Percentiles rank a stretch among this genome's conserved stretches.
Evolutionary conservation across 2,888 invertebrate genomes (phyloP).

Genomic region (Ichneumon xanthorius): DNA sequence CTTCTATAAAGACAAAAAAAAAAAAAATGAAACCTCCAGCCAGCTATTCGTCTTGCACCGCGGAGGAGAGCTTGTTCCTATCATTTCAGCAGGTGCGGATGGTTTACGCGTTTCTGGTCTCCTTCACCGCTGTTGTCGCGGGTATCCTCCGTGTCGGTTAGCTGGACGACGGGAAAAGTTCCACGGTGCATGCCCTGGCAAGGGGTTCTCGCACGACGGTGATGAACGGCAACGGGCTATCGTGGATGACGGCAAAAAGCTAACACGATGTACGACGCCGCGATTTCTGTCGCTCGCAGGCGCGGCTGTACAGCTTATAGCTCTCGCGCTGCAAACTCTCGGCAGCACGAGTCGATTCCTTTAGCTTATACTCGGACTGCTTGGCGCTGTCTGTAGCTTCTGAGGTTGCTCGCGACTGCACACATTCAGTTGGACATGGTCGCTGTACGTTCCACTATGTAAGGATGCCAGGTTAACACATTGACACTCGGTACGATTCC

Average conservation of each 20-base stretch:
- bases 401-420: constrained; percentile 18
- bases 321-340: background rate
- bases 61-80: background rate
- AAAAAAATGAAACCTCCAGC: constrained; percentile 13
- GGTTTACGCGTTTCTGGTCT: constrained; percentile 53
- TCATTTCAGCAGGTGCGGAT: constrained; percentile 45
- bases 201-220: constrained; percentile 57
- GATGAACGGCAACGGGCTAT: constrained; percentile 73
- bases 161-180: constrained; percentile 32
- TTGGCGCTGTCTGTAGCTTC: constrained; percentile 4
- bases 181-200: constrained; percentile 7
- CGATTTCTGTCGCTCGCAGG: constrained; percentile 56
- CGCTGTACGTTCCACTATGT: background rate
- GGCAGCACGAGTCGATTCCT: constrained; percentile 13
- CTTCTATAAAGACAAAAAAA: background rate
- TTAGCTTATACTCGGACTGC: background rate
- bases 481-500: constrained; percentile 21
- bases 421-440: constrained; percentile 2
- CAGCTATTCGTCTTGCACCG: background rate
- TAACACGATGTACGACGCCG: constrained; percentile 72
- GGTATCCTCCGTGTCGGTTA: background rate
- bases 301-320: background rate
- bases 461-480: constrained; percentile 3
- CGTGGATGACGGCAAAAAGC: constrained; percentile 72
- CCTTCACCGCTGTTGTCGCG: constrained; percentile 23